Base-by-base conservation (phyloP, 1,140 invertebrate species). In the Drosophila lacertosa region DNA sequence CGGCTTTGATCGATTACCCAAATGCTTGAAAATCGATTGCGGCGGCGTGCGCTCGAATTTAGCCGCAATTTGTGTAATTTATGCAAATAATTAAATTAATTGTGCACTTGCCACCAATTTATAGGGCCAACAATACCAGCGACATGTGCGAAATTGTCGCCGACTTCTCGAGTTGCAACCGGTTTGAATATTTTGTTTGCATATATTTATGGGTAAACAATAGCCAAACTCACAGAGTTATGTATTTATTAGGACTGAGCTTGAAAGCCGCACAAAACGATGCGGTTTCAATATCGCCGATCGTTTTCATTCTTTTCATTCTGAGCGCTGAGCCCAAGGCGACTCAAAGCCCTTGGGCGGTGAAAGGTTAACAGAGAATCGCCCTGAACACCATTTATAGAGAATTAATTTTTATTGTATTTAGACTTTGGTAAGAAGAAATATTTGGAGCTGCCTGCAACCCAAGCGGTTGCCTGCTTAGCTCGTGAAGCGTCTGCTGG, bases 401-500 rank as follows among this genome's bases (percentile, higher is more conserved):
- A 22, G 11, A 20, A 48, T 74, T 75, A 77, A 62, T 58, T 58
- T 64, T 77, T 76, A 84, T 37, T 66, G 50, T 68, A 11, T 60
- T 62, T 54, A 54, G 45, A 72, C 82, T 88, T 88, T 88, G 82
- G 82, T 78, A 88, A 59, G 67, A 74, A 55, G 42, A 42, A 37
- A 29, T 33, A 29, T 50, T 22, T 20, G 59, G 7, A 48, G 10
- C 13, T 18, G 3, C n/a, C n/a, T n/a, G n/a, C n/a, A n/a, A n/a
- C n/a, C n/a, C 35, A 48, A 51, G 37, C 18, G 13, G 20, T 40
- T 13, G 20, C 15, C 29, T 13, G 16, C 37, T 88, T 68, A 88
- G 32, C 82, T 82, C 53, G 82, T 88, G 45, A 88, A 88, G 24
- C 71, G 77, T 39, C 65, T 60, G 39, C 77, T 88, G 48, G 82